A percentile compares a stretch with the other conserved stretches of the same genome.
Evolutionary conservation across 2,888 invertebrate species (phyloP).

Genomic region (Elysia crispata): DNA sequence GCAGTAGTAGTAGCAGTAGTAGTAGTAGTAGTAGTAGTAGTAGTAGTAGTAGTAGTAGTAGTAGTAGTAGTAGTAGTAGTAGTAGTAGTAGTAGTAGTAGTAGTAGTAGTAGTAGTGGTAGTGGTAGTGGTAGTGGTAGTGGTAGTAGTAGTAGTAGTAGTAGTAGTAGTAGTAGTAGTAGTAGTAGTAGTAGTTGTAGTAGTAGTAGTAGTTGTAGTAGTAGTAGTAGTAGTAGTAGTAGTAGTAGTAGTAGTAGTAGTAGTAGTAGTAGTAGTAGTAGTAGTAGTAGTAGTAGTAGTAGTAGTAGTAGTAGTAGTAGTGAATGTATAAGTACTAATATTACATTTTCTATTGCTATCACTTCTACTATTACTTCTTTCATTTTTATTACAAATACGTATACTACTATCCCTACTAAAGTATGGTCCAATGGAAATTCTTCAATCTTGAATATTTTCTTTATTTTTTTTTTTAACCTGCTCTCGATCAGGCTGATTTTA

Average conservation of each 20-base stretch:
- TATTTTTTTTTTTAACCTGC: no score
- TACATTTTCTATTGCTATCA: no score
- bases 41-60: background rate
- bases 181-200: background rate
- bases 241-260: background rate
- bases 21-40: background rate
- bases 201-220: background rate
- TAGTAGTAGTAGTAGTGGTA: background rate
- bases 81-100: no score
- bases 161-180: background rate
- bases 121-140: background rate
- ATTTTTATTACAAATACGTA: no score
- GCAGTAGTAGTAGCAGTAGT: no score
- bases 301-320: background rate
- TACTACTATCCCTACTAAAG: no score
- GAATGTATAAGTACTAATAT: background rate
- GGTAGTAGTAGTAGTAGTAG: slow-evolving; percentile 1
- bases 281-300: background rate
- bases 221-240: slow-evolving; percentile 4
- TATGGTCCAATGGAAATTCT: no score
- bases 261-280: background rate
- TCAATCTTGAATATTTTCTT: no score
- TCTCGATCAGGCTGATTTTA: no score
- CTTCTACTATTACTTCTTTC: no score
- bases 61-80: no score